Evolutionary conservation across 2,113 vertebrate species (phyloP), one percentile per base, ranked within the genome.

Genomic region (Stigmatopora argus): DNA sequence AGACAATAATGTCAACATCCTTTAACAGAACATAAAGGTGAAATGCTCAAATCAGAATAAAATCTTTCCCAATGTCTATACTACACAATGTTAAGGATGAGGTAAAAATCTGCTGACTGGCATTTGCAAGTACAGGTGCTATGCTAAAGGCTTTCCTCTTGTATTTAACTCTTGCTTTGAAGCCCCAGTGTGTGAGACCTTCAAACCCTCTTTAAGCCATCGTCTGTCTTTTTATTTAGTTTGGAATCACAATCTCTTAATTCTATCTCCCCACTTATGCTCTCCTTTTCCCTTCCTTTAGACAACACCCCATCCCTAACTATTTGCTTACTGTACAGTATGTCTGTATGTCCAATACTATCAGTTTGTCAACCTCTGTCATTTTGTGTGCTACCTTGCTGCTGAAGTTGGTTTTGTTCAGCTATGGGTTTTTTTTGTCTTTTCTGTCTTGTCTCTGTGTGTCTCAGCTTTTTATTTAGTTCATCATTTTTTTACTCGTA

Each of bases 131-230:
- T 57, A 45, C 34, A 61, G 64, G 65, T 84, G 79, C 67, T 69
- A 64, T 73, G 77, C 73, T 79, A 57, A 67, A 73, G 61, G 71
- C 18, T 61, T n/a, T 61, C 58, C 58, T 45, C 59, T 23, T 78
- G 71, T 72, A 73, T 65, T 77, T 69, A 64, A 83, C 72, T 89
- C 85, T 86, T 87, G 82, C 81, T 90, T 91, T 90, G 86, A 90
- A 91, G 90, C 90, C 90, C 88, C 84, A 88, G 82, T 91, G 90
- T 91, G 90, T 81, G 89, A 91, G 88, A 89, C 74, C 72, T 84
- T 74, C 77, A 88, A 86, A 87, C 81, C 78, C 83, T 83, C 83
- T 87, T 86, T 86, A 69, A 86, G 78, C 72, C 88, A 88, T 86
- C 76, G 65, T 79, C 69, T 89, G 91, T 85, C 85, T 64, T 73